These are phyloP conservation scores for Nasonia longicornis DNA, from an alignment of 1,140 invertebrate species.

Conservation along the genomic window DNA sequence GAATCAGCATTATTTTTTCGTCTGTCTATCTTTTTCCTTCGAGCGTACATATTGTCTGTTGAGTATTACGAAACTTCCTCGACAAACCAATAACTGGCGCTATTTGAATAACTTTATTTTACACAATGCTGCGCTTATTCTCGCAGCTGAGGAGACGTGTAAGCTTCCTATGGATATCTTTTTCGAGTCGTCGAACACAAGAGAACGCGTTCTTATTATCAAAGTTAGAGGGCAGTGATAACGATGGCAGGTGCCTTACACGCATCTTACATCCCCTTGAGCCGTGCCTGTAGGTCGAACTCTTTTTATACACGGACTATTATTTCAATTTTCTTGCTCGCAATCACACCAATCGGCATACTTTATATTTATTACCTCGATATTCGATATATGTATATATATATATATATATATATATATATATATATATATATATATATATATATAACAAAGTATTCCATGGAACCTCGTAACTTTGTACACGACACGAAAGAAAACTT, in stretches of 20 bases:
- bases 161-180: background rate
- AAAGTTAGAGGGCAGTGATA: background rate
- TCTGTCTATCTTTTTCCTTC: background rate
- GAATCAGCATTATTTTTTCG: background rate
- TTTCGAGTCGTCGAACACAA: no score
- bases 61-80: constrained; percentile 21
- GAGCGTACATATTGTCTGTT: constrained; percentile 20
- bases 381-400: no score
- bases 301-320: constrained; percentile 5
- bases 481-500: no score
- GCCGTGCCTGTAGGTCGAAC: background rate
- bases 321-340: no score
- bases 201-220: background rate
- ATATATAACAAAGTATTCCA: no score
- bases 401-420: no score
- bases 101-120: constrained; percentile 36
- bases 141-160: constrained; percentile 5
- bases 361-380: no score
- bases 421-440: no score
- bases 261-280: constrained; percentile 15
- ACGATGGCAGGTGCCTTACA: background rate
- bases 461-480: no score
- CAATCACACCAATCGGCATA: no score
- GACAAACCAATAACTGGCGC: background rate
- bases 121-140: constrained; percentile 42